A percentile compares a stretch with the other conserved stretches of the same genome.
Conservation (phyloP, 2,888 invertebrate genomes). For the Drosophila nigricruria region DNA sequence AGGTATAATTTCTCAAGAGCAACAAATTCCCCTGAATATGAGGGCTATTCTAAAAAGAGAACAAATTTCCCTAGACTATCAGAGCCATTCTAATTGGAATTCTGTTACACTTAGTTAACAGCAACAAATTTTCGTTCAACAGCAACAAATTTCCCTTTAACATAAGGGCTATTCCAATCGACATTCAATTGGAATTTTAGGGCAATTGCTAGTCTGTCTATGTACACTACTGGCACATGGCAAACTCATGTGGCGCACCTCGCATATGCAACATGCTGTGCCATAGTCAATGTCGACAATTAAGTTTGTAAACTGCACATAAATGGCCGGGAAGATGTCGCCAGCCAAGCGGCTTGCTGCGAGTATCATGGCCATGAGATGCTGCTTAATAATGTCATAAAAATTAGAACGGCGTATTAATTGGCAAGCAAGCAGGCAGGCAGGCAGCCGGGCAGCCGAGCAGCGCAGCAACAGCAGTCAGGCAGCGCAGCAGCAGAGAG, state of each 20-base stretch:
- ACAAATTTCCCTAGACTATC: not conserved
- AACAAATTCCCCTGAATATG: too few species aligned
- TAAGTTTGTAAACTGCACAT: slow-evolving; percentile 78
- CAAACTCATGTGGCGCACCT: slow-evolving; percentile 30
- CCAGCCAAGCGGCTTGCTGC: slow-evolving; percentile 37
- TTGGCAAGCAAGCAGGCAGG: slow-evolving; percentile 60
- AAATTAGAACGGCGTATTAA: slow-evolving; percentile 81
- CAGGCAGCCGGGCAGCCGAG: slow-evolving; percentile 1
- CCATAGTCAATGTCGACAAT: slow-evolving; percentile 60
- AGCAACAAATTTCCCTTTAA: not conserved
- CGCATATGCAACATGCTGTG: slow-evolving; percentile 66
- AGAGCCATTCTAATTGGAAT: not conserved
- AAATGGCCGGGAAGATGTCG: slow-evolving; percentile 75
- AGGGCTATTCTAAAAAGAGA: too few species aligned
- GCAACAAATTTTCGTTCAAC: not conserved
- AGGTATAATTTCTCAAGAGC: too few species aligned
- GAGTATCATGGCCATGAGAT: slow-evolving; percentile 67
- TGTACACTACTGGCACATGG: not conserved
- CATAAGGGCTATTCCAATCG: not conserved
- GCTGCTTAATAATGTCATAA: slow-evolving; percentile 80
- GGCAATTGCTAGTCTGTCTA: not conserved
- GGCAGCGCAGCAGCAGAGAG: slow-evolving; percentile 6
- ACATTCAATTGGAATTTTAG: not conserved
- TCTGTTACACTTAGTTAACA: too few species aligned
- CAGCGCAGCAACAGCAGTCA: too few species aligned